phyloP scores from a whole-genome alignment of 2,113 vertebrate species.

The Python bivittatus region DNA sequence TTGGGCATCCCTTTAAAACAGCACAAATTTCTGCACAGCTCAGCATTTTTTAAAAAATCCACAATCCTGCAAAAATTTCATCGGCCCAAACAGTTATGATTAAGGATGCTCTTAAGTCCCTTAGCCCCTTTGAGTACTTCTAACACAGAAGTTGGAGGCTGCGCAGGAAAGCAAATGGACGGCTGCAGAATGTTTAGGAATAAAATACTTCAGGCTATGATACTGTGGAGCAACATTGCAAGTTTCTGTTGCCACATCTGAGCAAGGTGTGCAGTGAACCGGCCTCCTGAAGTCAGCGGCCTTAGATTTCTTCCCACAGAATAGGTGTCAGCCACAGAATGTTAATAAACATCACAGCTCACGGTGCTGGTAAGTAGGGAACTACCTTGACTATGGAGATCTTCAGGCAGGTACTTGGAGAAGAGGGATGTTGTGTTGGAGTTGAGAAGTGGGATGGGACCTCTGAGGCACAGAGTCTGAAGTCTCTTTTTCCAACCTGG shows the following conservation, averaged over 20 bases:
- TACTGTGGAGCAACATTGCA: neutral
- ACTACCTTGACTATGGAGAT: neutral
- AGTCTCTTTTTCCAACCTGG: neutral
- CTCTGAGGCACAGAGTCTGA: neutral
- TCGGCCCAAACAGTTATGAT: neutral
- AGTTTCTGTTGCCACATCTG: slow-evolving; percentile 17
- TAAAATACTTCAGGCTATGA: slow-evolving; percentile 14
- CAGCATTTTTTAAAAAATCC: neutral
- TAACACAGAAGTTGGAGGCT: neutral
- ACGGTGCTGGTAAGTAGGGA: neutral
- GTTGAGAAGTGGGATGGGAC: neutral
- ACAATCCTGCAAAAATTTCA: neutral
- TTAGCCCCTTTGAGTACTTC: neutral
- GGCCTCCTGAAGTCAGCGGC: neutral
- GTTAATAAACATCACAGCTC: neutral
- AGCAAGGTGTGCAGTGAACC: neutral
- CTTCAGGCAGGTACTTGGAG: neutral
- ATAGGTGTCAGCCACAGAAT: slow-evolving; percentile 8
- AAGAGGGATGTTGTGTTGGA: neutral
- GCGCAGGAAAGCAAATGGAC: neutral
- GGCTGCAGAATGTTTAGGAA: neutral
- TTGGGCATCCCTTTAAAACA: neutral
- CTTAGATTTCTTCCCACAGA: neutral
- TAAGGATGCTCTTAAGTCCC: neutral
- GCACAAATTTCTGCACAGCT: neutral